phyloP scores from a whole-genome alignment of 2,888 invertebrate genomes.

The Erynnis tages region DNA sequence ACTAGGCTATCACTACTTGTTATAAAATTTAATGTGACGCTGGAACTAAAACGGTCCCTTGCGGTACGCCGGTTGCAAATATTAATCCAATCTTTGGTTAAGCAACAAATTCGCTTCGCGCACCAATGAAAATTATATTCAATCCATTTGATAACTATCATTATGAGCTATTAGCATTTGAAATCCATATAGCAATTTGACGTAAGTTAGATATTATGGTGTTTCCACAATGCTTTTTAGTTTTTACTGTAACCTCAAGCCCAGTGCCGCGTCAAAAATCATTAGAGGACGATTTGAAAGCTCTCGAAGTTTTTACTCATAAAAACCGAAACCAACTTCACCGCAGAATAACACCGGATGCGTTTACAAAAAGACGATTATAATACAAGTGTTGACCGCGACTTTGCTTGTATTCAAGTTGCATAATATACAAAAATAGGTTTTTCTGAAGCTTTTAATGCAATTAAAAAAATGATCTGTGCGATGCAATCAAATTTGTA shows the following conservation, averaged over 20 bases:
- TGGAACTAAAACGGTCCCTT: no score
- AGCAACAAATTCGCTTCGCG: neutral
- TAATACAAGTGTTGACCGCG: conserved; percentile 2
- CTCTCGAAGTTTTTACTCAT: conserved; percentile 21
- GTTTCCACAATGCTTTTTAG: conserved; percentile 7
- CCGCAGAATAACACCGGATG: conserved; percentile 35
- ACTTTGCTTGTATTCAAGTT: conserved; percentile 2
- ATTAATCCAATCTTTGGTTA: neutral
- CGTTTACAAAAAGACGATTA: conserved; percentile 25
- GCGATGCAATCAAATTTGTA: no score
- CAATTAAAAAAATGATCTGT: no score
- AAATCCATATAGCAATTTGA: conserved; percentile 17
- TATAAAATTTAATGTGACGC: no score
- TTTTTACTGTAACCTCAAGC: conserved; percentile 19
- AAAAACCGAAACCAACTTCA: conserved; percentile 25
- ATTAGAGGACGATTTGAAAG: conserved; percentile 24
- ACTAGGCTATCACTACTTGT: no score
- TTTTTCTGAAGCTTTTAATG: no score
- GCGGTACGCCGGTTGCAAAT: neutral
- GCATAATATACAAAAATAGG: neutral
- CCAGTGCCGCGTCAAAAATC: conserved; percentile 17
- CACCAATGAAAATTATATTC: conserved; percentile 12
- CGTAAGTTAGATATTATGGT: conserved; percentile 4
- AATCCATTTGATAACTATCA: conserved; percentile 12
- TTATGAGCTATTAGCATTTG: conserved; percentile 18